Base-by-base conservation (phyloP, 2,797 vertebrate species). In the Pseudomugil tenellus region DNA sequence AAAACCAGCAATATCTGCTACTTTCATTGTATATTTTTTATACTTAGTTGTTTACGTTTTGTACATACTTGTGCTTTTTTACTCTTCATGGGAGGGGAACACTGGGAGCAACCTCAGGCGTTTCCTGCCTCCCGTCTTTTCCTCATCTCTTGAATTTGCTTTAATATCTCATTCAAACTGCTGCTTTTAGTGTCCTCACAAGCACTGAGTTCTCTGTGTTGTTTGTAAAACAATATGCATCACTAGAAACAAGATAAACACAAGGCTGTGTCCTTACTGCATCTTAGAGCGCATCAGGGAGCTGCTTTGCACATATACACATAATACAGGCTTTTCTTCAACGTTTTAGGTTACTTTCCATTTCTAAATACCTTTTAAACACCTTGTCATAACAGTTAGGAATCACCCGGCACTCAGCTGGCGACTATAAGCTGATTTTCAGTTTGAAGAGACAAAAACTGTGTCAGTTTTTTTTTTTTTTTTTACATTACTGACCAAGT, bases 61-160 rank as follows among this genome's bases (percentile, higher is more conserved):
- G 26, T 16, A 29, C 14, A 26, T 28, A 16, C 25, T 16, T 28
- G 26, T 28, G 25, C 51, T 52, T 49, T 25, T 25, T 25, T 49
- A 25, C 25, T 49, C 23, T 49, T 25, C 9, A 2, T 17, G 26
- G 51, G 26, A 53, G 17, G 14, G 51, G 51, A 53, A 53, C 25
- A 8, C 25, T 13, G 26, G 23, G 28, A 29, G 17, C 51, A 28
- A 28, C 51, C 51, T 29, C 26, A 53, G 26, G 51, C 26, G 7
- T 53, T 53, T 53, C 51, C 51, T 53, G 25, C 49, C 25, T 51
- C 49, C 16, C 51, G 6, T 53, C 51, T 26, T 51, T 48, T 53
- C 14, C 26, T 28, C 26, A 26, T 53, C 51, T 53, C 13, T 29
- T 53, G 16, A 53, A 53, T 28, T 53, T 13, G 17, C 51, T 28